Conservation (phyloP, 1,140 invertebrate species). For the Anagrus nilaparvatae region DNA sequence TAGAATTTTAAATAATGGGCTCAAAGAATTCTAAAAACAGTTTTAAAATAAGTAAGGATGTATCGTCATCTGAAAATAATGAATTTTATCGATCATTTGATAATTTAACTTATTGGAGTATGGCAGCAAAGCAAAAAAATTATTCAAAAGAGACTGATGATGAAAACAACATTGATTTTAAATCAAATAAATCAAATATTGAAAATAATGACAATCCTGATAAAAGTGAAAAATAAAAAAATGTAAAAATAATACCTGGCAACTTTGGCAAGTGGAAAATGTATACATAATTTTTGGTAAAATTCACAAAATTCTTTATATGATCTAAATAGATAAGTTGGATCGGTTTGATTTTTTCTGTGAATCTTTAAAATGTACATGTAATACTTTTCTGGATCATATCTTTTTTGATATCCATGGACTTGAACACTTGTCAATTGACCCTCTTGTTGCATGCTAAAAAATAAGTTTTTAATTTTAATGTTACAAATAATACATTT, state of each 20-base stretch:
- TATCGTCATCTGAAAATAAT: background rate
- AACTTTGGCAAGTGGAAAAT: constrained; percentile 82
- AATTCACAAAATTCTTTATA: constrained; percentile 96
- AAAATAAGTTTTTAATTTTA: constrained; percentile 11
- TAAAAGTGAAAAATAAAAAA: background rate
- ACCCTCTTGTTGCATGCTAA: constrained; percentile 81
- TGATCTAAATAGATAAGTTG: constrained; percentile 79
- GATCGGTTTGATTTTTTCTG: constrained; percentile 72
- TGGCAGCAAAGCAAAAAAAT: constrained; percentile 2
- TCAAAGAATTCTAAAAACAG: no score
- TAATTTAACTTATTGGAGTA: constrained; percentile 4
- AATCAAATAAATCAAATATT: background rate
- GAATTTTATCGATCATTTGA: constrained; percentile 8
- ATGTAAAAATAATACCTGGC: constrained; percentile 50
- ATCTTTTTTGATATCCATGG: constrained; percentile 84
- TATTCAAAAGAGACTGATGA: background rate
- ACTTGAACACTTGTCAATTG: constrained; percentile 78
- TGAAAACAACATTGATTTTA: constrained; percentile 1
- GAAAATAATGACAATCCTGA: no score
- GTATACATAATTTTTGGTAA: constrained; percentile 84
- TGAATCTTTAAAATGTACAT: constrained; percentile 87
- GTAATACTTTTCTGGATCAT: constrained; percentile 97
- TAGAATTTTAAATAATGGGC: no score
- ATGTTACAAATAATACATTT: background rate
- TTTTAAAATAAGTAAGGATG: no score